These are phyloP conservation scores for Galerucella calmariensis DNA, from an alignment of 2,888 invertebrate species.

Conservation along the genomic window DNA sequence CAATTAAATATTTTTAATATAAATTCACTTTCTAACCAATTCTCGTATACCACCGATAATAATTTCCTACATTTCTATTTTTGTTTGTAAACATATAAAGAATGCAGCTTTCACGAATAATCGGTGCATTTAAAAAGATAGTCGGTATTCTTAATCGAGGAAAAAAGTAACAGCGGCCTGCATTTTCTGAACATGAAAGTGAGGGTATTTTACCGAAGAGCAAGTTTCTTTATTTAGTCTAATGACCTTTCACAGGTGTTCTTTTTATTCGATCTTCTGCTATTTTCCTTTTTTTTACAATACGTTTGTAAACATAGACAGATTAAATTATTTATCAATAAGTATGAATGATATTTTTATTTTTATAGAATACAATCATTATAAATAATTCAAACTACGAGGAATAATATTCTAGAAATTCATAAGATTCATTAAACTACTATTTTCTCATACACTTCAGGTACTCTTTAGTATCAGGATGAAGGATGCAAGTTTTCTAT, in stretches of 20 bases:
- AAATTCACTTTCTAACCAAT: neutral
- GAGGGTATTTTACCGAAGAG: slow-evolving; percentile 6
- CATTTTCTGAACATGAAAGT: slow-evolving; percentile 9
- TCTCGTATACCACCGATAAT: neutral
- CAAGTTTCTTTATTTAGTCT: slow-evolving; percentile 26
- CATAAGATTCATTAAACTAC: too few relatives aligned
- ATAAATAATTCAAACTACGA: too few relatives aligned
- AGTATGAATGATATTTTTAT: too few relatives aligned
- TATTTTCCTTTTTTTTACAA: neutral
- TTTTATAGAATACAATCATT: too few relatives aligned
- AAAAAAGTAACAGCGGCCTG: slow-evolving; percentile 12
- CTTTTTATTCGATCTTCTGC: slow-evolving; percentile 5
- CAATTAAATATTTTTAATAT: too few relatives aligned
- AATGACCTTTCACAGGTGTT: slow-evolving; percentile 28
- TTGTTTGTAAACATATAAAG: neutral
- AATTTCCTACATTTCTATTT: neutral
- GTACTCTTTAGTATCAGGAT: too few relatives aligned
- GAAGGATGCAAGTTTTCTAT: too few relatives aligned
- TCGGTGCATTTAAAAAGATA: neutral
- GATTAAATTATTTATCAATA: too few relatives aligned
- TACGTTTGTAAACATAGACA: too few relatives aligned
- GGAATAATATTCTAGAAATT: too few relatives aligned
- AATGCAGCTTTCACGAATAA: neutral
- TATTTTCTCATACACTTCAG: too few relatives aligned
- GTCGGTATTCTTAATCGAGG: neutral